Conservation (phyloP, 2,113 vertebrate genomes). For the Platichthys flesus region DNA sequence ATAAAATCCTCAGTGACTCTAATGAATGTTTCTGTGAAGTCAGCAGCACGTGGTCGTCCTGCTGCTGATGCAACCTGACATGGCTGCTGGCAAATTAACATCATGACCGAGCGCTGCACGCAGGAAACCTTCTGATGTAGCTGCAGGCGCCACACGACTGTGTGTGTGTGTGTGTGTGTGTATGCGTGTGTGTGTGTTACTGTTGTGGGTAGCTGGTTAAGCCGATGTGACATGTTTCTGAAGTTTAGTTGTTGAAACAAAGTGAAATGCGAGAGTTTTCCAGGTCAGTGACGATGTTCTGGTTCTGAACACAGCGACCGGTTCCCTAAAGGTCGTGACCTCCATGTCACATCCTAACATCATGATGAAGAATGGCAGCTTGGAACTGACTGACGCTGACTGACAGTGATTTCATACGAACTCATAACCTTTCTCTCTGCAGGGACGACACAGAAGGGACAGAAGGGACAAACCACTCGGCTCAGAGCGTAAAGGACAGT, state of each 20-base stretch:
- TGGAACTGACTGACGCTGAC: constrained; percentile 1
- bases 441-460: not conserved
- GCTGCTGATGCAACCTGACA: constrained; percentile 43
- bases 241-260: constrained; percentile 46
- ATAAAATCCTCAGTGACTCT: constrained; percentile 9
- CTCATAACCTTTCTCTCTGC: not conserved
- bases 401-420: not conserved
- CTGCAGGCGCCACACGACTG: not conserved
- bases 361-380: constrained; percentile 40
- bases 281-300: constrained; percentile 56
- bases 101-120: constrained; percentile 6
- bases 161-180: not conserved
- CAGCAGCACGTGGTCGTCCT: constrained; percentile 35
- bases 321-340: constrained; percentile 35
- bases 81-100: constrained; percentile 37
- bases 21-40: constrained; percentile 41
- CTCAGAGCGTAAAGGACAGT: not conserved
- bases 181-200: constrained; percentile 6
- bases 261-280: constrained; percentile 33
- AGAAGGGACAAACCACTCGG: not conserved
- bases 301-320: not conserved
- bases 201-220: constrained; percentile 25
- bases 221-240: constrained; percentile 55
- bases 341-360: constrained; percentile 13
- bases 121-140: too few species aligned